Base-by-base conservation (phyloP, 1,140 invertebrate species). In the Diabrotica virgifera region DNA sequence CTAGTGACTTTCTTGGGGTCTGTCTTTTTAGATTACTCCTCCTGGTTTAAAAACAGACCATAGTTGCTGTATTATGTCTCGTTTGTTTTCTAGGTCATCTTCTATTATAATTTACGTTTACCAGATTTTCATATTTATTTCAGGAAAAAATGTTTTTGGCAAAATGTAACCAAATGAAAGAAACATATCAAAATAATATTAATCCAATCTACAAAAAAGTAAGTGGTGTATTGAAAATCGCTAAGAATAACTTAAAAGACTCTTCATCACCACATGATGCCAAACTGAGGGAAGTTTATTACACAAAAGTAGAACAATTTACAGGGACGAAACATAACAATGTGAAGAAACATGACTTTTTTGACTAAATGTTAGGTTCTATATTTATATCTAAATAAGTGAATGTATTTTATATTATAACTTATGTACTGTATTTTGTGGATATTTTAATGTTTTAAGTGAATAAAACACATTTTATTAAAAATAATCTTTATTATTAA, bases 401-500 rank as follows among this genome's bases (percentile, higher is more conserved):
- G 4, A 24, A 24, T 24, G 24, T 24, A 24, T 24, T 24, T 24
- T 24, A 24, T 24, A 51, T 12, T 12, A 5, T 51, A 5, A 51
- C 46, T 2, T 51, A 12, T 56, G 11, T 36, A 56, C 11, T 58
- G 36, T 37, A 58, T 36, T 37, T 37, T 37, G 6, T 37, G 38
- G 13, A 58, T 36, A 36, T 58, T 36, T 36, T 6, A 37, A 24
- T 4, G 4, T 24, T 24, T 2, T 24, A 36, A 24, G 0, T 55
- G 24, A 55, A 14, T 14, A 3, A 14, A 55, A 24, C 9, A 24
- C n/a, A 46, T 3, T 46, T 46, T 46, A n/a, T 46, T 46, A n/a
- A 46, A 58, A 57, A 52, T 14, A 5, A 59, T 59, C n/a, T 64
- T 52, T 37, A 57, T n/a, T 59, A 52, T 63, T 64, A 72, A 63